A percentile compares a stretch with the other conserved stretches of the same genome.
These are phyloP conservation scores for Pseudomugil gertrudae DNA, from an alignment of 2,797 vertebrate genomes.

Conservation along the genomic window DNA sequence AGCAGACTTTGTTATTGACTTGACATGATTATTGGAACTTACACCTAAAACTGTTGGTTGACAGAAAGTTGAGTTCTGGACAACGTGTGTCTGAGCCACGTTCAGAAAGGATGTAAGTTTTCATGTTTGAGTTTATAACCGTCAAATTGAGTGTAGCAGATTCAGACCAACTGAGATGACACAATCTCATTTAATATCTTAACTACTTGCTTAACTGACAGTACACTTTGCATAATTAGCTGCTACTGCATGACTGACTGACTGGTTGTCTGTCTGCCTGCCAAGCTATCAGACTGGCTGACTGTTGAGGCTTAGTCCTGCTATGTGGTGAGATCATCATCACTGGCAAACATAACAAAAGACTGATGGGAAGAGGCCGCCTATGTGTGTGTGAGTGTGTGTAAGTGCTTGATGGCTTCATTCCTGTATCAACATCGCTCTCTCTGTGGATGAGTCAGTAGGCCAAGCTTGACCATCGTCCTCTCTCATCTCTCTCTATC, in stretches of 20 bases:
- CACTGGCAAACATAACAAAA: conserved; percentile 69
- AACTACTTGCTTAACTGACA: conserved; percentile 6
- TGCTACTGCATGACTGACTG: conserved; percentile 53
- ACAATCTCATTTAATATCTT: conserved; percentile 12
- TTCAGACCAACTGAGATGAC: background rate
- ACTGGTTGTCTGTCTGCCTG: conserved; percentile 55
- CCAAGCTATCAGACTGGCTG: conserved; percentile 61
- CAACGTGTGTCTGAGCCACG: background rate
- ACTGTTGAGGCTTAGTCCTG: conserved; percentile 62
- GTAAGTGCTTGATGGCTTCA: conserved; percentile 64
- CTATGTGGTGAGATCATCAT: conserved; percentile 78
- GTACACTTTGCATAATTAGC: conserved; percentile 43
- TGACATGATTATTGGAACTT: conserved; percentile 2
- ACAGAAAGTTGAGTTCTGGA: background rate
- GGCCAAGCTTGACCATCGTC: conserved; percentile 67
- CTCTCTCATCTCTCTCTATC: conserved; percentile 57
- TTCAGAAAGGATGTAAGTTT: background rate
- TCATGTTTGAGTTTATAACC: background rate
- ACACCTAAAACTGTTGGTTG: background rate
- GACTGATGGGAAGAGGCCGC: conserved; percentile 68
- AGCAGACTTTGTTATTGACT: conserved; percentile 16
- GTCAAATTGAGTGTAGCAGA: background rate
- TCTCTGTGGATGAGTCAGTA: conserved; percentile 73
- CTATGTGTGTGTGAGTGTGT: conserved; percentile 18
- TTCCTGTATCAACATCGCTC: conserved; percentile 67